phyloP scores from a whole-genome alignment of 2,888 invertebrate genomes.

The Noctua fimbriata region DNA sequence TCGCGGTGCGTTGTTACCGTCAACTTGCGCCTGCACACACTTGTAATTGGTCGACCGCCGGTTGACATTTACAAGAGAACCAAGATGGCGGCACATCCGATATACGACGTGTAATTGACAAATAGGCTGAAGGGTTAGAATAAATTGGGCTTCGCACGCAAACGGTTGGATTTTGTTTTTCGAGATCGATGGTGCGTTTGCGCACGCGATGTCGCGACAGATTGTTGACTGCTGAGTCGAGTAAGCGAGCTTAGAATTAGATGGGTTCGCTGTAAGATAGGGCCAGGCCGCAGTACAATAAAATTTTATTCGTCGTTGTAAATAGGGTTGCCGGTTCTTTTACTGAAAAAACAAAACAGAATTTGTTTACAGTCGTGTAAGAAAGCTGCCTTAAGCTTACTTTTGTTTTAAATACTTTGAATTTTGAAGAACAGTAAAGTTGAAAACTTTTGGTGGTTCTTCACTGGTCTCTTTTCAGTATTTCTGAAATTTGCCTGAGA shows the following conservation, averaged over 20 bases:
- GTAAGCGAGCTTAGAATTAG: slow-evolving; percentile 48
- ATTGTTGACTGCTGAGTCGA: slow-evolving; percentile 49
- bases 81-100: slow-evolving; percentile 85
- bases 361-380: not conserved
- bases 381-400: not conserved
- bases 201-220: slow-evolving; percentile 63
- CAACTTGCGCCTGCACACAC: slow-evolving; percentile 82
- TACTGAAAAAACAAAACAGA: not conserved
- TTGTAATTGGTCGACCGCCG: slow-evolving; percentile 89
- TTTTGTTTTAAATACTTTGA: not conserved
- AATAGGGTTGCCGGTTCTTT: not conserved
- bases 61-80: slow-evolving; percentile 87
- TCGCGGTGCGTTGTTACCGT: slow-evolving; percentile 86
- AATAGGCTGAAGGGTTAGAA: slow-evolving; percentile 80
- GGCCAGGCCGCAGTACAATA: not conserved
- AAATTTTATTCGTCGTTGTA: slow-evolving; percentile 11
- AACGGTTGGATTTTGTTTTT: slow-evolving; percentile 63
- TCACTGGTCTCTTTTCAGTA: not conserved
- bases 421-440: not conserved
- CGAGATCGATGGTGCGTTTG: slow-evolving; percentile 62
- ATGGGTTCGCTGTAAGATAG: slow-evolving; percentile 21
- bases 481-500: not conserved
- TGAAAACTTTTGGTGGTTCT: not conserved
- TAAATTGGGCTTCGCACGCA: slow-evolving; percentile 74
- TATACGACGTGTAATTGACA: slow-evolving; percentile 87